Percentiles rank a stretch among this genome's conserved stretches.
Evolutionary conservation across 2,113 vertebrate genomes (phyloP).

Genomic region (Oreochromis aureus): DNA sequence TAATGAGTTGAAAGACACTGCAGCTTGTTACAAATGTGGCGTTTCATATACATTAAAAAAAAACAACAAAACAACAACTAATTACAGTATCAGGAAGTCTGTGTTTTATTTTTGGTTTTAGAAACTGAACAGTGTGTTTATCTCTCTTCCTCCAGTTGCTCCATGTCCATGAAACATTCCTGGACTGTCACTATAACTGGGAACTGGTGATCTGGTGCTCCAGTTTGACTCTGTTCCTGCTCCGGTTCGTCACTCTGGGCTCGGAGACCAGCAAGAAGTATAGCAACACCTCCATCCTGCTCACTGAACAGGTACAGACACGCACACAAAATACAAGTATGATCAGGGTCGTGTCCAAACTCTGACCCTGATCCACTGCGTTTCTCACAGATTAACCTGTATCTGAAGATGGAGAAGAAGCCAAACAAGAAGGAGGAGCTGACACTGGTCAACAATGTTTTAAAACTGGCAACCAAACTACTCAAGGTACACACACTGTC

Average conservation of each 20-base stretch:
- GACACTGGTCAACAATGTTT: constrained; percentile 96
- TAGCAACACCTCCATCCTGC: constrained; percentile 98
- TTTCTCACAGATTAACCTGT: constrained; percentile 90
- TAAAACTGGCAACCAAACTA: constrained; percentile 96
- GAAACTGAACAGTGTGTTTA: accelerated
- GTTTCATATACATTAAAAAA: accelerated
- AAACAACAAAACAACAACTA: neutral
- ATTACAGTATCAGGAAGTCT: neutral
- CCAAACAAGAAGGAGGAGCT: constrained; percentile 99
- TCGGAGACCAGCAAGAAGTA: constrained; percentile 99
- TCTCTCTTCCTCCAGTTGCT: constrained; percentile 67
- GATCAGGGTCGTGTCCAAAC: neutral
- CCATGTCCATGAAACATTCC: constrained; percentile 92
- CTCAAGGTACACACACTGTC: constrained; percentile 77
- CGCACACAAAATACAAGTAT: neutral
- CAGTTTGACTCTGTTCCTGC: constrained; percentile 92
- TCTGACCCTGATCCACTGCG: accelerated
- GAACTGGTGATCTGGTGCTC: constrained; percentile 95
- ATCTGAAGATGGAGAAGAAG: constrained; percentile 99
- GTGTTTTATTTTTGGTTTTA: neutral
- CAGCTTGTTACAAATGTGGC: accelerated
- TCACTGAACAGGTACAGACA: constrained; percentile 89
- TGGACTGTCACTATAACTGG: constrained; percentile 98
- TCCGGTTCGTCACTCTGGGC: constrained; percentile 95
- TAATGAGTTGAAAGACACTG: neutral